Base-by-base conservation (phyloP, 2,113 vertebrate genomes). In the Turnix velox region DNA sequence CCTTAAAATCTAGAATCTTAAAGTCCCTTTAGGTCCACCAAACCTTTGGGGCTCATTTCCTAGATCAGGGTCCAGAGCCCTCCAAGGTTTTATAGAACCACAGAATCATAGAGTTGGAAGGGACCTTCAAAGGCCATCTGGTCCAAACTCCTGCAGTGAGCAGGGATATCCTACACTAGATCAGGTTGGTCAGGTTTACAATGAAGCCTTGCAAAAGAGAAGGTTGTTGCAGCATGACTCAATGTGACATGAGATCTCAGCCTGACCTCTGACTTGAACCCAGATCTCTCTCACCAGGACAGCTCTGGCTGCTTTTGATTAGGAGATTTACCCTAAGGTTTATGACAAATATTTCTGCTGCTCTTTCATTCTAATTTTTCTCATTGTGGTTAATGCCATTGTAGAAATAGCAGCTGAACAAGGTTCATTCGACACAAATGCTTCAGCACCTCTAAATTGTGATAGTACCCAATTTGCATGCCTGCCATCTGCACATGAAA, bases 391-490 rank as follows among this genome's bases (percentile, higher is more conserved):
- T 86, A 67, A 59, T 58, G 67, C 10, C 23, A 27, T 28, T 40
- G 43, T 37, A 75, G 66, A 71, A 91, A 72, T 2, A 35, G 61
- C 75, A 84, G 77, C 51, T 39, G 76, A 52, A 65, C 66, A 61
- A 86, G 5, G 85, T 77, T 87, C 65, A 68, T 78, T 52, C 0
- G 3, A 63, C 0, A 1, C 51, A 88, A 95, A 87, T 89, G 61
- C 83, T 90, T 90, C 81, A 68, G 83, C 59, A 93, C 90, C 93
- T 95, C 76, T 75, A 65, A 93, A 94, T 79, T 57, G 76, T 93
- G 77, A 84, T 84, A 52, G n/a, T 75, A 87, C 28, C 61, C 52
- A 89, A 96, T 96, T 93, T 94, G 69, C 92, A 94, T 94, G 86
- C 84, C 73, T 84, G 88, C 90, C 94, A 90, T 94, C 88, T 95